phyloP scores from a whole-genome alignment of 1,140 invertebrate genomes.

The Caenorhabditis tropicalis region DNA sequence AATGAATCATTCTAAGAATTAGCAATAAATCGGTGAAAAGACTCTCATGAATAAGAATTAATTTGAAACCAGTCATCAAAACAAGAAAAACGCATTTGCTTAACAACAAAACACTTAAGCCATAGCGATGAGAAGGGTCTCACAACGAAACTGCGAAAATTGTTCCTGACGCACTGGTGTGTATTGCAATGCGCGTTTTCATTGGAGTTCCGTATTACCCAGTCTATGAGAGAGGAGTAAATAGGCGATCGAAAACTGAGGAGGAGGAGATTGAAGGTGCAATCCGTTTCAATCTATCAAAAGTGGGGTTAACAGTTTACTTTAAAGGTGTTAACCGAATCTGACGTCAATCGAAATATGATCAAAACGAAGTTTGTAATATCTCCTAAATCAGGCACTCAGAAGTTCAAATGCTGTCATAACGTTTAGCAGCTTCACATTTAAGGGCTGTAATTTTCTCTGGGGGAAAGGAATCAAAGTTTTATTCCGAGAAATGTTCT shows the following conservation, averaged over 20 bases:
- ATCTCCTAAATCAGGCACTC: too few species aligned
- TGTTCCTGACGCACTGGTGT: slow-evolving; percentile 42
- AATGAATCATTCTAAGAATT: too few species aligned
- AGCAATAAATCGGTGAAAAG: too few species aligned
- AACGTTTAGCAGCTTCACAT: too few species aligned
- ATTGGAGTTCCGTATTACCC: slow-evolving; percentile 33
- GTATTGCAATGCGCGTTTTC: slow-evolving; percentile 35
- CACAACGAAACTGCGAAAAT: slow-evolving; percentile 12
- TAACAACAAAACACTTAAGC: background rate
- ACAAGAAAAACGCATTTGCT: background rate
- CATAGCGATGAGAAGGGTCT: slow-evolving; percentile 7
- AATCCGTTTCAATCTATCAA: slow-evolving; percentile 8
- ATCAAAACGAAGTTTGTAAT: too few species aligned
- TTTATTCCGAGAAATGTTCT: background rate
- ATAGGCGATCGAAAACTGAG: slow-evolving; percentile 19
- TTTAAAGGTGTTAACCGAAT: background rate
- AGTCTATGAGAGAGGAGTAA: slow-evolving; percentile 14
- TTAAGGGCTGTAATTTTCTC: too few species aligned
- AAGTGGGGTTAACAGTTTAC: slow-evolving; percentile 29
- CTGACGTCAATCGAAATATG: background rate
- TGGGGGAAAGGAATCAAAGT: background rate
- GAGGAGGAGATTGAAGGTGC: slow-evolving; percentile 35
- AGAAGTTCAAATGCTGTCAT: too few species aligned
- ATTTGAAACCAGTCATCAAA: too few species aligned
- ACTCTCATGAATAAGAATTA: too few species aligned